Conservation (phyloP, 2,888 invertebrate genomes). For the Zeuzera pyrina region DNA sequence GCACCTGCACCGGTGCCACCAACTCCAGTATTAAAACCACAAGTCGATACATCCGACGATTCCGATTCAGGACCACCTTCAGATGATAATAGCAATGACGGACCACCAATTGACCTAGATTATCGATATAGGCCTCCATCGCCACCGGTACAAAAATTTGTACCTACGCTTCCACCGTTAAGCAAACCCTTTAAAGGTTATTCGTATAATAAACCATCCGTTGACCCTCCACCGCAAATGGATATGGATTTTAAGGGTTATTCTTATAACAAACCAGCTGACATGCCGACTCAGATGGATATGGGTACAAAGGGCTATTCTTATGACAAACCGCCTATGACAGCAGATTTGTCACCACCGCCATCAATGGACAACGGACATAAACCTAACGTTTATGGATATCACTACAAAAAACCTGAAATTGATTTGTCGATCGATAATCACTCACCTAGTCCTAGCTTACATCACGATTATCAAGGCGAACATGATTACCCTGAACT, state of each 20-base stretch:
- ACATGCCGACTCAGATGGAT: neutral
- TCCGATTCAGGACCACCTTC: slow-evolving; percentile 23
- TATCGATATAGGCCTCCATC: slow-evolving; percentile 48
- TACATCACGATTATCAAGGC: slow-evolving; percentile 39
- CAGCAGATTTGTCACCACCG: slow-evolving; percentile 19
- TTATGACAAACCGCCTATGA: slow-evolving; percentile 53
- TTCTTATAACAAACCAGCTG: slow-evolving; percentile 21
- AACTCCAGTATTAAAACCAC: slow-evolving; percentile 26
- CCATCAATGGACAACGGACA: slow-evolving; percentile 4
- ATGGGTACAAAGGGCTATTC: slow-evolving; percentile 48
- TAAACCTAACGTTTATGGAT: slow-evolving; percentile 30
- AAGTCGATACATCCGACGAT: slow-evolving; percentile 23
- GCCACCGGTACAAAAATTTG: slow-evolving; percentile 25
- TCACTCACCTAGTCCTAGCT: slow-evolving; percentile 16
- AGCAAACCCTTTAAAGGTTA: slow-evolving; percentile 44
- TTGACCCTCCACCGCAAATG: slow-evolving; percentile 26
- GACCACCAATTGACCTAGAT: slow-evolving; percentile 32
- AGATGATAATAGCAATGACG: slow-evolving; percentile 24
- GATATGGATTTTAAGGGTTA: slow-evolving; percentile 23
- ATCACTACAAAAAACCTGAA: slow-evolving; percentile 39
- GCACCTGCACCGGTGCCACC: slow-evolving; percentile 13
- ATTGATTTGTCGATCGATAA: slow-evolving; percentile 25
- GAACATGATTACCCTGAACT: slow-evolving; percentile 45
- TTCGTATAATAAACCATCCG: slow-evolving; percentile 50
- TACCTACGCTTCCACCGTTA: slow-evolving; percentile 39